Evolutionary conservation across 2,888 invertebrate genomes (phyloP), one percentile per base, ranked within the genome.

Genomic region (Hydriomena furcata): DNA sequence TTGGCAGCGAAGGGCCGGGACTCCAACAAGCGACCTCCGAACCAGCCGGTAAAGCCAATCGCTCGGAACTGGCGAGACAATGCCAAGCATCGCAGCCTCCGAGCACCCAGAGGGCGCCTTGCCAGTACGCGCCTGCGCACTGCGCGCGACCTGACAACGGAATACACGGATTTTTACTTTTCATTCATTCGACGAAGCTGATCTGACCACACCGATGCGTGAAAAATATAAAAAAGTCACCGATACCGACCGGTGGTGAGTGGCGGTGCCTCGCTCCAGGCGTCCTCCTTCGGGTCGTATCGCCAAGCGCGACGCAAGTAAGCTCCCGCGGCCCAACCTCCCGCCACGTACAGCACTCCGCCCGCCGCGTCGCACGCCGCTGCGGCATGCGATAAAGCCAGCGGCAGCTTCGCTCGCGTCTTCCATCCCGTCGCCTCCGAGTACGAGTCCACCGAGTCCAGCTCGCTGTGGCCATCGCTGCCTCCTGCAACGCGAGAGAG

Each of bases 71-170:
- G 27, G 85, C 79, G 34, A 96, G 91, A 78, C 96, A 96, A 83
- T 94, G 95, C 96, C 96, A 97, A n/a, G 94, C 93, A 83, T 97
- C 96, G 77, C 95, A 96, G 20, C 97, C 97, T 51, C 97, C 97
- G 50, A 95, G 93, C 21, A 94, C 96, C 91, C 95, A 95, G 46
- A 97, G 91, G 64, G 92, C 87, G 51, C 92, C 94, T 54, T 91
- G 90, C 87, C 93, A 94, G 21, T 92, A 85, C 52, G 94, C 93
- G 21, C 94, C 94, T 12, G 94, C 96, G 38, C 95, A 94, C 84
- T 97, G 96, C 72, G 95, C 95, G n/a, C n/a, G n/a, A n/a, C n/a
- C n/a, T n/a, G n/a, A n/a, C n/a, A n/a, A n/a, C n/a, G n/a, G n/a
- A n/a, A n/a, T n/a, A n/a, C n/a, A n/a, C n/a, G n/a, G n/a, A n/a